Evolutionary conservation across 1,140 invertebrate species (phyloP), one percentile per base, ranked within the genome.

Genomic region (Musca domestica): DNA sequence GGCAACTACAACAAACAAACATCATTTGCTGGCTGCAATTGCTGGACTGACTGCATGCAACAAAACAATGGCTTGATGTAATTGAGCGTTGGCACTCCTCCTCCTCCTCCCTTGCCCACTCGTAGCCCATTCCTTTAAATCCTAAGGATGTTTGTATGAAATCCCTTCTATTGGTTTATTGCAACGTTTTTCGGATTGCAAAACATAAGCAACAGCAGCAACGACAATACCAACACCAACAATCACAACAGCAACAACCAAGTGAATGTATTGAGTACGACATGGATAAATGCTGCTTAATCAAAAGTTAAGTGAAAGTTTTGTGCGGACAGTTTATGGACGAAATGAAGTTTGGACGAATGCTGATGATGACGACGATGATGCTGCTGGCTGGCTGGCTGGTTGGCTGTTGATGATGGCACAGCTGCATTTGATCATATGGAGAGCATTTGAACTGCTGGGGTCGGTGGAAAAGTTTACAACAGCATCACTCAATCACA

Each of bases 301-400:
- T 78, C 76, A 78, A 78, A 78, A 78, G 73, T 78, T 78, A 78
- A 67, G 66, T 67, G 51, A 67, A 67, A 67, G 63, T 51, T 64
- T 47, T 51, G 47, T 48, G 63, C 47, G 63, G 46, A 64, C 41
- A 64, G 63, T 64, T 47, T 61, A 61, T 61, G 56, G 56, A 61
- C 56, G 56, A 61, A 10, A 41, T 41, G 34, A 41, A 41, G 34
- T 41, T 41, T 41, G 27, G 34, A 5, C 34, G 34, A 10, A 41
- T 41, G 34, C 6, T 41, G 34, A 41, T 5, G 34, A 41, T 12
- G 10, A 41, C 34, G 10, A 41, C 2, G 10, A 30, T 41, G 4
- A 7, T 41, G 34, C 34, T 41, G 34, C 4, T 41, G 34, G 5
- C 34, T 41, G 34, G 34, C 34, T 41, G 34, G 34, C 10, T 41